Base-by-base conservation (phyloP, 2,888 invertebrate genomes). In the Caenorhabditis becei region DNA sequence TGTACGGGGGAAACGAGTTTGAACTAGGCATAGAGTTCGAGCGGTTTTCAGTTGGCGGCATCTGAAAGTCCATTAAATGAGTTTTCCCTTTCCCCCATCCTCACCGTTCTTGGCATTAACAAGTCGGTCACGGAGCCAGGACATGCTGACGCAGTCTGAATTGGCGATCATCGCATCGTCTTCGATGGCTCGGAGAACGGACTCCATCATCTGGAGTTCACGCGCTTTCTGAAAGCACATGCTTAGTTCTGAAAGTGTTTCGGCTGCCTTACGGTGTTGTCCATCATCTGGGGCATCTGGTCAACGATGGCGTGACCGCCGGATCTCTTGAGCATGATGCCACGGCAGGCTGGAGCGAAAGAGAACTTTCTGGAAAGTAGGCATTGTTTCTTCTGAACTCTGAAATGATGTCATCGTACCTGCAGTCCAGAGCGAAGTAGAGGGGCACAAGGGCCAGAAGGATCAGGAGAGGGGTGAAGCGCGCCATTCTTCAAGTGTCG, bases 261-360 rank as follows among this genome's bases (percentile, higher is more conserved):
- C 14, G 26, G 41, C 4, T 14, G 24, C 11, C 65, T 66, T 54
- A 75, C 75, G 47, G 75, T 61, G 26, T 35, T 53, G 8, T 66
- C 66, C 24, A 66, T 37, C 37, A 66, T 18, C 44, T 51, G 75
- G 8, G 28, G 66, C 8, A 51, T n/a, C 23, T 75, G 59, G 32
- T 59, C 75, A 41, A 69, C 28, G 65, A 59, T 69, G 11, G 69
- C 53, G 23, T 77, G 77, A 16, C 58, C 81, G 62, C 77, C 83
- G 8, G 83, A 79, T 51, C 88, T 65, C 69, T 88, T 88, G 54
- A 88, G 80, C 85, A 88, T 86, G 37, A 88, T 87, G 58, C 88
- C 88, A 24, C 88, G 80, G 63, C 88, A 88, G 28, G 88, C 88
- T 10, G 88, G 88, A 28, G 88, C 88, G 59, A 88, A 88, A 1